Evolutionary conservation across 2,113 vertebrate species (phyloP).

Genomic region (Bufo gargarizans): DNA sequence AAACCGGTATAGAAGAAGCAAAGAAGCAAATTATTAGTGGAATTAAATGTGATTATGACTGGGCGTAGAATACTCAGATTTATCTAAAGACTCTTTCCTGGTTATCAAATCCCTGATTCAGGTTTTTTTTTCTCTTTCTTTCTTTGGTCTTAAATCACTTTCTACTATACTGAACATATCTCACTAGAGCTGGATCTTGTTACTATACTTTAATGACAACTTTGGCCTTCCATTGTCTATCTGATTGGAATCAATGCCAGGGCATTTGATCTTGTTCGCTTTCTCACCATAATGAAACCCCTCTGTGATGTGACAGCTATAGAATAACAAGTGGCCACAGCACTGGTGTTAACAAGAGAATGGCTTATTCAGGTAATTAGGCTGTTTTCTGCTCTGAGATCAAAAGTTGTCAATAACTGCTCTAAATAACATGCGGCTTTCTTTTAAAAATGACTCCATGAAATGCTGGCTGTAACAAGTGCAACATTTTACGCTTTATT

Average conservation of each 20-base stretch:
- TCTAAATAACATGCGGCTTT: slow-evolving; percentile 73
- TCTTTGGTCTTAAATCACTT: slow-evolving; percentile 21
- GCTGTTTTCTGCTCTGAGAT: slow-evolving; percentile 77
- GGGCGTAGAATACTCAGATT: too few species aligned
- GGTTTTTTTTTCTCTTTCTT: not conserved
- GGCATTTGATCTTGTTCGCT: slow-evolving; percentile 77
- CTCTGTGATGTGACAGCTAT: slow-evolving; percentile 78
- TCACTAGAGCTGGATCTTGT: slow-evolving; percentile 66
- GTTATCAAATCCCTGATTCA: not conserved
- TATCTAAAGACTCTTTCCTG: not conserved
- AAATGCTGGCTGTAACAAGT: slow-evolving; percentile 67
- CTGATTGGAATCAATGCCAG: slow-evolving; percentile 78
- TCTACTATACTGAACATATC: not conserved
- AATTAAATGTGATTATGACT: too few species aligned
- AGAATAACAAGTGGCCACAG: slow-evolving; percentile 81
- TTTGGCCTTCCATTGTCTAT: slow-evolving; percentile 74
- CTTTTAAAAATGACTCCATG: slow-evolving; percentile 70
- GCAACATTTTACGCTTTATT: slow-evolving; percentile 31
- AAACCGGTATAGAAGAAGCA: too few species aligned
- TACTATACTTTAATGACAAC: slow-evolving; percentile 75
- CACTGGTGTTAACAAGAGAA: slow-evolving; percentile 81
- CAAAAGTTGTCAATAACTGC: slow-evolving; percentile 80
- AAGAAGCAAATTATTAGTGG: too few species aligned
- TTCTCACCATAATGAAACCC: slow-evolving; percentile 78
- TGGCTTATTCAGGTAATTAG: slow-evolving; percentile 78